Evolutionary conservation across 2,888 invertebrate species (phyloP).

Genomic region (Podabrus alpinus): DNA sequence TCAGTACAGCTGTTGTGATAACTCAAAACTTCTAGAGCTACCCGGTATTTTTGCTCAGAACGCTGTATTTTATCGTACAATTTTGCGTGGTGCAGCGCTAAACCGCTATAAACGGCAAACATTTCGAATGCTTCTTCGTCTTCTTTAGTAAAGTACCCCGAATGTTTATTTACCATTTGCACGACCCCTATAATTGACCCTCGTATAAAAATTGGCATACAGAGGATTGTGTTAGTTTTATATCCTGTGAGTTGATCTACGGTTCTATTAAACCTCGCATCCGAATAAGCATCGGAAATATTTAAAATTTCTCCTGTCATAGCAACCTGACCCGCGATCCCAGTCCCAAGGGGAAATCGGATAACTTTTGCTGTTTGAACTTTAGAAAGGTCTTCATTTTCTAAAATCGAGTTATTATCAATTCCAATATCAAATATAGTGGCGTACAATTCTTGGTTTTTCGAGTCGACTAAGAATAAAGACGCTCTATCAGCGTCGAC

Average conservation of each 20-base stretch:
- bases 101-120: conserved; percentile 83
- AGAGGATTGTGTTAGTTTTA: conserved; percentile 75
- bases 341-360: conserved; percentile 74
- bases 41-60: conserved; percentile 81
- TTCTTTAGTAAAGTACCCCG: conserved; percentile 62
- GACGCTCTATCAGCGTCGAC: conserved; percentile 86
- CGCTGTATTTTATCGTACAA: conserved; percentile 80
- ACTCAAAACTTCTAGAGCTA: conserved; percentile 81
- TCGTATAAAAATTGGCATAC: conserved; percentile 85
- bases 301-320: conserved; percentile 78
- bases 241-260: conserved; percentile 72
- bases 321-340: conserved; percentile 79
- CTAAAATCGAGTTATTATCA: conserved; percentile 39
- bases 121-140: conserved; percentile 84
- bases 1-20: conserved; percentile 82
- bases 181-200: conserved; percentile 77
- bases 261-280: conserved; percentile 74
- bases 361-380: conserved; percentile 59
- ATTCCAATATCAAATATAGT: conserved; percentile 76
- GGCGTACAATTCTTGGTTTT: conserved; percentile 76
- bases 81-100: conserved; percentile 84
- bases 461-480: conserved; percentile 76
- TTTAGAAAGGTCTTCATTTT: conserved; percentile 35
- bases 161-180: conserved; percentile 79
- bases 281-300: conserved; percentile 81